phyloP scores from a whole-genome alignment of 2,888 invertebrate genomes.

The Anaspis maculata region DNA sequence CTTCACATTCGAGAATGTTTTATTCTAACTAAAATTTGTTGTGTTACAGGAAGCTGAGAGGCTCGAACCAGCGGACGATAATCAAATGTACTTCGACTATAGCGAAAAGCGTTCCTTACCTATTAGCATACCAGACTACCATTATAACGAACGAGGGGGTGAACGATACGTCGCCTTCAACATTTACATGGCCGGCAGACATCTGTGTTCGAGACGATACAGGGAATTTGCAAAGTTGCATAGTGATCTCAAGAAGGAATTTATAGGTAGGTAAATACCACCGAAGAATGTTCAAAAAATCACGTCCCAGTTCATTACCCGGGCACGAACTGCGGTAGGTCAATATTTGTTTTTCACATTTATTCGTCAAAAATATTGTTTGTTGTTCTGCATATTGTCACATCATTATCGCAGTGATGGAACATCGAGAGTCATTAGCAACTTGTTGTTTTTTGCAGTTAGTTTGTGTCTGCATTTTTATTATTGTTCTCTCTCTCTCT shows the following conservation, averaged over 20 bases:
- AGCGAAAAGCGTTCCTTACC: constrained; percentile 88
- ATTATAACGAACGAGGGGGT: constrained; percentile 76
- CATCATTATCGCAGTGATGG: too few species aligned
- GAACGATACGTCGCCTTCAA: constrained; percentile 93
- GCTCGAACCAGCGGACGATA: constrained; percentile 77
- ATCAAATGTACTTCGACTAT: constrained; percentile 76
- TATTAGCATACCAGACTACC: constrained; percentile 91
- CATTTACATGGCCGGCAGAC: constrained; percentile 98
- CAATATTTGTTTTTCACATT: too few species aligned
- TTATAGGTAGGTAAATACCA: constrained; percentile 68
- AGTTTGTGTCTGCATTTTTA: too few species aligned
- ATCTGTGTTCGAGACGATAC: constrained; percentile 92
- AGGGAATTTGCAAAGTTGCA: constrained; percentile 91
- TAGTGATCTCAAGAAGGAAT: constrained; percentile 83
- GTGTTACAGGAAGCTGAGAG: constrained; percentile 68
- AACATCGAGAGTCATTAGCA: too few species aligned
- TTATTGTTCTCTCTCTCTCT: too few species aligned
- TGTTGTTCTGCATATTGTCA: too few species aligned
- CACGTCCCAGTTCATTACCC: too few species aligned
- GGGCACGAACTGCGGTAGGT: too few species aligned
- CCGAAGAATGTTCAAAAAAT: too few species aligned
- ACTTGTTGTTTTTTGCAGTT: too few species aligned
- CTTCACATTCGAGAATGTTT: not conserved
- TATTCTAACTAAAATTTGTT: too few species aligned
- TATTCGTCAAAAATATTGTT: too few species aligned